A percentile compares a stretch with the other conserved stretches of the same genome.
These are phyloP conservation scores for Lysandra bellargus DNA, from an alignment of 2,888 invertebrate species.

Conservation along the genomic window DNA sequence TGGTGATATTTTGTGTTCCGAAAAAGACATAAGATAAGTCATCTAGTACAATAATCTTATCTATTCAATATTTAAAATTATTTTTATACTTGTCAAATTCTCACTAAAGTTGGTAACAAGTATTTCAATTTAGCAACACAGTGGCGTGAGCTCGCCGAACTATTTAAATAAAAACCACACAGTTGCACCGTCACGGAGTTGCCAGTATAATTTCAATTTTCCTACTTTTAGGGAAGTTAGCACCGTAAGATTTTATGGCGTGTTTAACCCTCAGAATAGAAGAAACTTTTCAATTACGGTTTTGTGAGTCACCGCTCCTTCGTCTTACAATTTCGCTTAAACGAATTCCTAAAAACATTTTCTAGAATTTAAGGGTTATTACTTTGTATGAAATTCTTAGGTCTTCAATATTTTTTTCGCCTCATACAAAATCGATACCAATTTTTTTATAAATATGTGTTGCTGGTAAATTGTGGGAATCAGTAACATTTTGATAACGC, in stretches of 20 bases:
- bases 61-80: too few species aligned
- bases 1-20: too few species aligned
- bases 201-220: slow-evolving; percentile 10
- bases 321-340: not conserved
- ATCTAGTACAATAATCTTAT: too few species aligned
- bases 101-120: not conserved
- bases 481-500: too few species aligned
- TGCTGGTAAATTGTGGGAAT: too few species aligned
- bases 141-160: slow-evolving; percentile 9
- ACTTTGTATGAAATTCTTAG: too few species aligned
- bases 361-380: not conserved
- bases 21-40: too few species aligned
- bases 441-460: too few species aligned
- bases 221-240: slow-evolving; percentile 6
- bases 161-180: slow-evolving; percentile 21
- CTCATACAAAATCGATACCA: too few species aligned
- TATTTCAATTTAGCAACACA: not conserved
- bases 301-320: not conserved
- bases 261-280: not conserved
- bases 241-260: not conserved
- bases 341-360: not conserved
- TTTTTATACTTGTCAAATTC: not conserved
- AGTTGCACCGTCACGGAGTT: slow-evolving; percentile 2
- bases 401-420: too few species aligned
- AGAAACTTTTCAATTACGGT: slow-evolving; percentile 3